Percentiles rank a stretch among this genome's conserved stretches.
Conservation (phyloP, 2,888 invertebrate genomes). For the Corythucha ciliata region DNA sequence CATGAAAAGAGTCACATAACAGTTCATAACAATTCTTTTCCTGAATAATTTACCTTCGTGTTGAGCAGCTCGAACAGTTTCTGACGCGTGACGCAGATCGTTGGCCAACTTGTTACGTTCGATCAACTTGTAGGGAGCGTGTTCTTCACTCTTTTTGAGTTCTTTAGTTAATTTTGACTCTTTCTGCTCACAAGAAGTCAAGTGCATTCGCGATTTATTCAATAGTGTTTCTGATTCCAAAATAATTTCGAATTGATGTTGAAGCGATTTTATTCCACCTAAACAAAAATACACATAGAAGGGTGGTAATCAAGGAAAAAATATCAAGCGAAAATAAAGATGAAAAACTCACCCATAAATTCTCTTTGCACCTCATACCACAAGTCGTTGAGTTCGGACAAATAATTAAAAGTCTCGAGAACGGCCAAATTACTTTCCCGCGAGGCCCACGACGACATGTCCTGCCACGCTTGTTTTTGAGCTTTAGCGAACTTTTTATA, state of each 20-base stretch:
- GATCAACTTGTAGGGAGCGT: conserved; percentile 41
- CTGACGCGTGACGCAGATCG: conserved; percentile 43
- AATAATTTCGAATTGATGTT: conserved; percentile 44
- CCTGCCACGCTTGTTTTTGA: conserved; percentile 43
- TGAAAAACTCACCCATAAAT: conserved; percentile 41
- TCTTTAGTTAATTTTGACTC: conserved; percentile 44
- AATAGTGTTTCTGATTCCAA: conserved; percentile 45
- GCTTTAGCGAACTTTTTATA: conserved; percentile 44
- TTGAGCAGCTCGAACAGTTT: conserved; percentile 44
- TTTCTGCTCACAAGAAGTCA: conserved; percentile 42
- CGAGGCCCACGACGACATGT: conserved; percentile 44
- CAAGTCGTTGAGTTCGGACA: conserved; percentile 43
- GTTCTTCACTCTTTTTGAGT: conserved; percentile 39
- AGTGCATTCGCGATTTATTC: conserved; percentile 42
- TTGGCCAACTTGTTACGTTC: conserved; percentile 43
- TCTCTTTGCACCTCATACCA: conserved; percentile 46
- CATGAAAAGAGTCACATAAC: not conserved
- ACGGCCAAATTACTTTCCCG: conserved; percentile 44
- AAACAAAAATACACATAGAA: conserved; percentile 5
- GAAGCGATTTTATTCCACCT: conserved; percentile 42
- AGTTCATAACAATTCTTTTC: not conserved
- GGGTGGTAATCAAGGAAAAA: conserved; percentile 6
- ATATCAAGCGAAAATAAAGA: conserved; percentile 1
- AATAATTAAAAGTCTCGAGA: conserved; percentile 43
- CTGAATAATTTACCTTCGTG: conserved; percentile 42